phyloP scores from a whole-genome alignment of 2,113 vertebrate species.

The Phasianus colchicus region DNA sequence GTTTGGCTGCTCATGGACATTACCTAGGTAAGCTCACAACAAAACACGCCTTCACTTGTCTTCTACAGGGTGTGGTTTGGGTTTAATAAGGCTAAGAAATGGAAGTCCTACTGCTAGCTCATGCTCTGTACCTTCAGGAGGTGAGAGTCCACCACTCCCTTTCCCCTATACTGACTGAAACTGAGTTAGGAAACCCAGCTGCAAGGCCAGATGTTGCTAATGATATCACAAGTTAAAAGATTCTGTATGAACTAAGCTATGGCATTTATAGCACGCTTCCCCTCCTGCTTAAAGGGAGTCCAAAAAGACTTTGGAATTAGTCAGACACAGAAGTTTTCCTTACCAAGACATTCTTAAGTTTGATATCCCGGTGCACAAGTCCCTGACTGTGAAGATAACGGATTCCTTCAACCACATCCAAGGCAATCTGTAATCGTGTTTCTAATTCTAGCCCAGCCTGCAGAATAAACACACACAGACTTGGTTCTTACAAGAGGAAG shows the following conservation, averaged over 20 bases:
- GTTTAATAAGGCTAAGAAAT: not conserved
- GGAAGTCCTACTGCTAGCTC: not conserved
- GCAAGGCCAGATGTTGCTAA: not conserved
- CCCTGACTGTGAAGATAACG: conserved; percentile 96
- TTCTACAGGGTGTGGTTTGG: not conserved
- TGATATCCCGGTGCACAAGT: conserved; percentile 95
- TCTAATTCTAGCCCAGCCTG: conserved; percentile 89
- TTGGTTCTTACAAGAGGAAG: not conserved
- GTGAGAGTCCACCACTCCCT: not conserved
- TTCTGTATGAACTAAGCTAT: fast-evolving
- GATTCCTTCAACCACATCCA: conserved; percentile 97
- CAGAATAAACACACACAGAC: not conserved
- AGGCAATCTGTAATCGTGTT: conserved; percentile 90
- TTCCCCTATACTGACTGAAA: not conserved
- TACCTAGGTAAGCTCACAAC: not conserved
- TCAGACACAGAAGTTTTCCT: conserved; percentile 39
- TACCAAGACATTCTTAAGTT: conserved; percentile 98
- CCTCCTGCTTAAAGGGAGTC: not conserved
- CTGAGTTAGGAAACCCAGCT: not conserved
- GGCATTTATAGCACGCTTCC: fast-evolving
- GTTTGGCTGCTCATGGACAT: not conserved
- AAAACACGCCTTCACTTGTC: not conserved
- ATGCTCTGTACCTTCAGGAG: not conserved
- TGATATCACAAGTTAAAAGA: not conserved
- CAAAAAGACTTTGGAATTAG: not conserved